Evolutionary conservation across 2,113 vertebrate species (phyloP), one percentile per base, ranked within the genome.

Genomic region (Dipodomys spectabilis): DNA sequence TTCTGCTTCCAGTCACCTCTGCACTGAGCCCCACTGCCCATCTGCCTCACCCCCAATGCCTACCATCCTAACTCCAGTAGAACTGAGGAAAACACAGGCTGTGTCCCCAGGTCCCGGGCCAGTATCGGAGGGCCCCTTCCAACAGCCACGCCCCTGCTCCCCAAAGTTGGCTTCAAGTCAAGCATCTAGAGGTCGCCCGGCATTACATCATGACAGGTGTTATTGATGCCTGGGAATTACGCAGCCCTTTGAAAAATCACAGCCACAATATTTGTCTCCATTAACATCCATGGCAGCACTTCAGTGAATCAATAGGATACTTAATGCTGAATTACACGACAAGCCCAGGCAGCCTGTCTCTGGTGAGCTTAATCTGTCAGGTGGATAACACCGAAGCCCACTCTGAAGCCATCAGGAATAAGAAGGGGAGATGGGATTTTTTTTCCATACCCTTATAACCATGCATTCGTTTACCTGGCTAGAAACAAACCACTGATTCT

Each of bases 261-360:
- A 95, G 94, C 44, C 18, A 73, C 93, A 92, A 0, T 94, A 75
- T 94, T 67, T 95, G 87, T 97, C 97, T 98, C 97, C 96, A 30
- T 95, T 97, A 97, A 96, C 96, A 96, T 96, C 92, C 95, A 80
- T 60, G 94, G 92, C 87, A 86, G 90, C 73, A 89, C 75, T 95
- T 95, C 90, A 88, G 94, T 60, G 93, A 98, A 97, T 97, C 53
- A 82, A 88, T 97, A 96, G 94, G 97, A 96, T 93, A 93, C 95
- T 98, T 96, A 98, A 97, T 97, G 97, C 97, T 97, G 95, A 97
- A 92, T 96, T 82, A 84, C 5, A 0, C 16, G 35, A 92, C 22
- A 6, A 68, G 82, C 92, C 95, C 0, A 78, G 94, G 88, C 94
- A 88, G 73, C 89, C 94, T 82, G 78, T 88, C 60, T 91, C 95